phyloP scores from a whole-genome alignment of 2,797 vertebrate genomes.

The Lagodon rhomboides region DNA sequence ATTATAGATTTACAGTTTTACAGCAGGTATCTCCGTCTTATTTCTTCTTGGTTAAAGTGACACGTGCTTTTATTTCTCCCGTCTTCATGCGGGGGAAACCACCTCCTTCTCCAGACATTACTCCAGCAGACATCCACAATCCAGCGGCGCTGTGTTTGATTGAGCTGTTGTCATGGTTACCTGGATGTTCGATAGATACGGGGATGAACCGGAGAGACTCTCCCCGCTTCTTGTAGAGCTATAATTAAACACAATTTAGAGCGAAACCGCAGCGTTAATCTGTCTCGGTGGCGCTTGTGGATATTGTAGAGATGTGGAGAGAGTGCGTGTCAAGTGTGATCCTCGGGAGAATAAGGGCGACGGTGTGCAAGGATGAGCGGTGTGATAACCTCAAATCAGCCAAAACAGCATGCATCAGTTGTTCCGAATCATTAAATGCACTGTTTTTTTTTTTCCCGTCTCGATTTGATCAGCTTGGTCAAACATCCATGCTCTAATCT shows the following conservation, averaged over 20 bases:
- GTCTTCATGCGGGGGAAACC: slow-evolving; percentile 12
- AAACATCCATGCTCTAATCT: neutral
- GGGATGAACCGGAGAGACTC: slow-evolving; percentile 61
- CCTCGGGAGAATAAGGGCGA: neutral
- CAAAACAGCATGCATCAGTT: neutral
- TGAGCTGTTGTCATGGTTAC: slow-evolving; percentile 85
- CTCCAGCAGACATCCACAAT: slow-evolving; percentile 55
- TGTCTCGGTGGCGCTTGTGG: slow-evolving; percentile 31
- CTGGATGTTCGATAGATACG: slow-evolving; percentile 71
- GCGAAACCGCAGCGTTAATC: slow-evolving; percentile 61
- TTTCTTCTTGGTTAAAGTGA: neutral
- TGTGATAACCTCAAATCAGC: neutral
- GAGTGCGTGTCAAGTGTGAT: neutral
- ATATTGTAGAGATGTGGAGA: slow-evolving; percentile 15
- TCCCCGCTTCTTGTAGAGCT: slow-evolving; percentile 65
- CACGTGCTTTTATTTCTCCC: neutral
- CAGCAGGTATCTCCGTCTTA: neutral
- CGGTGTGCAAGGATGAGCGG: neutral
- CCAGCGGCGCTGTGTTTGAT: slow-evolving; percentile 72
- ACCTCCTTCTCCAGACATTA: slow-evolving; percentile 21
- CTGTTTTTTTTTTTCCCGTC: neutral
- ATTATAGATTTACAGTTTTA: slow-evolving; percentile 11
- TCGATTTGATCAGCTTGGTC: neutral
- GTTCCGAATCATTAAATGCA: neutral
- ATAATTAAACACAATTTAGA: slow-evolving; percentile 85